Evolutionary conservation across 2,113 vertebrate species (phyloP).

Genomic region (Tympanuchus pallidicinctus): DNA sequence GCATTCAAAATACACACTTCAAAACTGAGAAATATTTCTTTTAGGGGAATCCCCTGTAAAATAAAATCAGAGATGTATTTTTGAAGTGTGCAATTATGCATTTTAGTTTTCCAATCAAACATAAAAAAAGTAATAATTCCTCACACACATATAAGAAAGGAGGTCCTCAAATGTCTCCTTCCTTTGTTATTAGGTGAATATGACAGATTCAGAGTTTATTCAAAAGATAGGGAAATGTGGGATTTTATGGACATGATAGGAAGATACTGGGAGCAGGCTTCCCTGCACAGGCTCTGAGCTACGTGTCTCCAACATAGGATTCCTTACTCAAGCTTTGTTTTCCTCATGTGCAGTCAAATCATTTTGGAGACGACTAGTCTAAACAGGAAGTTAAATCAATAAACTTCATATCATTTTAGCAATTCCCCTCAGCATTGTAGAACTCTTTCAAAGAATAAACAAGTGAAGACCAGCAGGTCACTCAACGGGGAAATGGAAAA

Average conservation of each 20-base stretch:
- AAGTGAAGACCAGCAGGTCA: neutral
- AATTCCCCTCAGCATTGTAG: neutral
- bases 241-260: neutral
- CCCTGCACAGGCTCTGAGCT: neutral
- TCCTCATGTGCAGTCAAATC: neutral
- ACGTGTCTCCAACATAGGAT: neutral
- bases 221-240: neutral
- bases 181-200: neutral
- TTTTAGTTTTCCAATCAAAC: neutral
- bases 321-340: neutral
- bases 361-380: neutral
- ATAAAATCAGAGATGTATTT: neutral
- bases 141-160: neutral
- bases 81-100: neutral
- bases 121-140: neutral
- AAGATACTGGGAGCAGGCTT: neutral
- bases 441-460: neutral
- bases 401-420: neutral
- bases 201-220: rapidly evolving
- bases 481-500: rapidly evolving
- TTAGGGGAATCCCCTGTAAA: neutral
- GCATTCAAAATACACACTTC: neutral
- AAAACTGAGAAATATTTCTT: neutral
- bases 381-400: neutral
- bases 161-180: neutral